A percentile compares a stretch with the other conserved stretches of the same genome.
Evolutionary conservation across 2,113 vertebrate species (phyloP).

Genomic region (Bagarius yarrelli): DNA sequence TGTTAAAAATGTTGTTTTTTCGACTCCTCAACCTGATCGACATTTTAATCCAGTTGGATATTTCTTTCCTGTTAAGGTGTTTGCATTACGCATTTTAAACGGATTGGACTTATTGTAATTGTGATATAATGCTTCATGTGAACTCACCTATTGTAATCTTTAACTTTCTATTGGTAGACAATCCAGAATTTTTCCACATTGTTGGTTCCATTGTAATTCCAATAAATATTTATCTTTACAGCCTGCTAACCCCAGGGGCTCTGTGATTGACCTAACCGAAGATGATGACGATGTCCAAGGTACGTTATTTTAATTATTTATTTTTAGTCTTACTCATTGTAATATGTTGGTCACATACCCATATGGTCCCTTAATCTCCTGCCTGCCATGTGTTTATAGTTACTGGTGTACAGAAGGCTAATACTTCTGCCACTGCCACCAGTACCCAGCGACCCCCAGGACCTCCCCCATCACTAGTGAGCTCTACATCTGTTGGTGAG

Average conservation of each 20-base stretch:
- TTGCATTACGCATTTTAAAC: too few relatives aligned
- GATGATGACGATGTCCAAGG: conserved; percentile 78
- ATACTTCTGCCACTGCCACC: conserved; percentile 50
- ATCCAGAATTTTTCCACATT: neutral
- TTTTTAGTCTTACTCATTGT: neutral
- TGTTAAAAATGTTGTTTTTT: too few relatives aligned
- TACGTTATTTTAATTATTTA: conserved; percentile 31
- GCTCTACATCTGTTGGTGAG: conserved; percentile 64
- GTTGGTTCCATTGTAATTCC: neutral
- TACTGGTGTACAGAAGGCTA: conserved; percentile 70
- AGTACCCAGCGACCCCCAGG: conserved; percentile 57
- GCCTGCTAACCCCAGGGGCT: conserved; percentile 67
- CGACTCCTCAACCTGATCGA: too few relatives aligned
- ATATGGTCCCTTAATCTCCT: neutral
- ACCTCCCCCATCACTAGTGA: conserved; percentile 54
- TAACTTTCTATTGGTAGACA: neutral
- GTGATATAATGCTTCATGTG: too few relatives aligned
- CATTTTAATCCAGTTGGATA: neutral
- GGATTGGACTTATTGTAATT: too few relatives aligned
- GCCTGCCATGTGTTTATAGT: conserved; percentile 56
- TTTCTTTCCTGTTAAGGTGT: neutral
- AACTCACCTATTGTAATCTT: neutral
- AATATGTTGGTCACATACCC: neutral
- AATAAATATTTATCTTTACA: conserved; percentile 25
- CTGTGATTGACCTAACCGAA: conserved; percentile 77